Percentiles rank a stretch among this genome's conserved stretches.
Conservation (phyloP, 2,113 vertebrate genomes). For the Delphinapterus leucas region DNA sequence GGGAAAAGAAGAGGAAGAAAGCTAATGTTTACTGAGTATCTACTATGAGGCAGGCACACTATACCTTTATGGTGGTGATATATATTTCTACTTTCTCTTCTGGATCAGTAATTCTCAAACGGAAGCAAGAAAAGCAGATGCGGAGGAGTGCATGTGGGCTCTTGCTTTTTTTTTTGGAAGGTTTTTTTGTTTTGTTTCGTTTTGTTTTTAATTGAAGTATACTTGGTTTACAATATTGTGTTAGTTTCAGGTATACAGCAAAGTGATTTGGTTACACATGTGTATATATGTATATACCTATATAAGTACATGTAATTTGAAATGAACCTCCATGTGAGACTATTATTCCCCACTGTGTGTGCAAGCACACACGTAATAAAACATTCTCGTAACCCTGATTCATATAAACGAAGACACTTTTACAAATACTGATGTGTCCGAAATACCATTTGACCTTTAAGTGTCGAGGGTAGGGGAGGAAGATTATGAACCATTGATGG, state of each 20-base stretch:
- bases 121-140: background rate
- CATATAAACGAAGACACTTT: background rate
- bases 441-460: background rate
- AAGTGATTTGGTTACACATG: background rate
- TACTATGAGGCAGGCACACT: background rate
- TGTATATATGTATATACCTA: background rate
- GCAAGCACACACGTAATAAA: background rate
- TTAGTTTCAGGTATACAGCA: background rate
- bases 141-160: background rate
- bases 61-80: background rate
- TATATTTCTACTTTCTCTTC: background rate
- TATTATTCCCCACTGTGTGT: background rate
- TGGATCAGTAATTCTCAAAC: background rate
- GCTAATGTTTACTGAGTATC: background rate
- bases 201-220: background rate
- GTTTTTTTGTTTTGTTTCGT: no score
- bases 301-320: background rate
- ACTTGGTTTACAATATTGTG: background rate
- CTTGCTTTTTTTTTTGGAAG: no score
- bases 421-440: background rate
- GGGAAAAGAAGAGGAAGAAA: background rate
- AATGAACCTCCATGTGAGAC: background rate
- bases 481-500: background rate
- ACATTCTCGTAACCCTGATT: background rate
- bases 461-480: background rate